Percentiles rank a stretch among this genome's conserved stretches.
phyloP scores from a whole-genome alignment of 2,888 invertebrate species.

The Rhagonycha fulva region DNA sequence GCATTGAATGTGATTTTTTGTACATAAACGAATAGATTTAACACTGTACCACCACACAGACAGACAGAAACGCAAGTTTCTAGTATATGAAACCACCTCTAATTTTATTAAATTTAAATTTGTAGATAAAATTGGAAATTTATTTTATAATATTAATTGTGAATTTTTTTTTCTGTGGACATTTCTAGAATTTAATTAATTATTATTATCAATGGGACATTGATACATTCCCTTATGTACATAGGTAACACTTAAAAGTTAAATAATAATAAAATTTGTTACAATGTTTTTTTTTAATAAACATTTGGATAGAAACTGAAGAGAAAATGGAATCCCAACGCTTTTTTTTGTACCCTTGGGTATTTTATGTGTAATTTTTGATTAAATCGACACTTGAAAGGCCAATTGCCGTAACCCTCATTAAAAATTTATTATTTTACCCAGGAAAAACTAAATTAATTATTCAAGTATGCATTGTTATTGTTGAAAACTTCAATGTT shows the following conservation, averaged over 20 bases:
- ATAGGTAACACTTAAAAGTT: slow-evolving; percentile 2
- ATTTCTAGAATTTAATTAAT: not conserved
- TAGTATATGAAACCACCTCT: not conserved
- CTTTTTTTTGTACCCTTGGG: too few species aligned
- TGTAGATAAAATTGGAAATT: not conserved
- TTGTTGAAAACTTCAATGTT: too few species aligned
- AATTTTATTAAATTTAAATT: not conserved
- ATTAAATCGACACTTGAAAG: too few species aligned
- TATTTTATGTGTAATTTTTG: too few species aligned
- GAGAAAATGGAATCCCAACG: too few species aligned
- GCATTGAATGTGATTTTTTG: slow-evolving; percentile 28
- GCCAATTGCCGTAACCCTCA: too few species aligned
- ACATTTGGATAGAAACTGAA: too few species aligned
- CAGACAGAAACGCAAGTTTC: not conserved
- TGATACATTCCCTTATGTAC: slow-evolving; percentile 18
- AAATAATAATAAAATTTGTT: slow-evolving; percentile 15
- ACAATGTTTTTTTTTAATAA: not conserved
- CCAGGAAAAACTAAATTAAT: too few species aligned
- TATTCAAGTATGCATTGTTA: too few species aligned
- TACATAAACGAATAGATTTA: slow-evolving; percentile 13
- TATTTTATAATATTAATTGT: not conserved
- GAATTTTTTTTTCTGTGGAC: not conserved
- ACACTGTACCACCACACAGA: not conserved
- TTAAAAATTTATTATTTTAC: too few species aligned
- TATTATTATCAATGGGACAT: not conserved